Conservation (phyloP, 2,113 vertebrate species). For the Sebastes schlegelii region DNA sequence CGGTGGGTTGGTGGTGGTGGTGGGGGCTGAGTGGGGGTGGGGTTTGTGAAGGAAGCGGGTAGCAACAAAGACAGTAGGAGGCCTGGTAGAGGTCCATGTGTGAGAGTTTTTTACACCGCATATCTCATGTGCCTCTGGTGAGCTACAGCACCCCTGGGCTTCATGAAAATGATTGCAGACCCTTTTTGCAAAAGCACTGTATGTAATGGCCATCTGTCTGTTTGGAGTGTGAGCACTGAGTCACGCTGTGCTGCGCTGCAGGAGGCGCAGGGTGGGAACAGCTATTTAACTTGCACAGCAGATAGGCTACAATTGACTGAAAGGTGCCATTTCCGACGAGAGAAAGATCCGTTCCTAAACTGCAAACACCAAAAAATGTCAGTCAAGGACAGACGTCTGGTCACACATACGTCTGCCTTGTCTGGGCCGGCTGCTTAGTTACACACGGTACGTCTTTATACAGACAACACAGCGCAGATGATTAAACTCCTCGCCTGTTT, state of each 20-base stretch:
- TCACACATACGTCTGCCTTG: slow-evolving; percentile 18
- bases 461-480: slow-evolving; percentile 46
- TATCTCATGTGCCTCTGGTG: slow-evolving; percentile 70
- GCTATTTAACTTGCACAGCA: slow-evolving; percentile 69
- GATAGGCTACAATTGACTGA: slow-evolving; percentile 64
- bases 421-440: slow-evolving; percentile 13
- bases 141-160: slow-evolving; percentile 78
- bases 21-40: background rate
- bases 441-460: slow-evolving; percentile 31
- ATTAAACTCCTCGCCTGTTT: slow-evolving; percentile 53
- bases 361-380: slow-evolving; percentile 42
- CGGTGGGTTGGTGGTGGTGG: slow-evolving; percentile 23
- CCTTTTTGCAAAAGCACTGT: slow-evolving; percentile 75
- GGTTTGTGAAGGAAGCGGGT: slow-evolving; percentile 45
- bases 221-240: slow-evolving; percentile 70
- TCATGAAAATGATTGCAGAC: slow-evolving; percentile 82
- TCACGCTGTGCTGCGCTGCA: slow-evolving; percentile 65
- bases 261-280: slow-evolving; percentile 55
- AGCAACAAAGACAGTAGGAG: slow-evolving; percentile 46
- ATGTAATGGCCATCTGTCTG: slow-evolving; percentile 83
- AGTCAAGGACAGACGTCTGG: slow-evolving; percentile 48
- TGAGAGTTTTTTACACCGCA: slow-evolving; percentile 35
- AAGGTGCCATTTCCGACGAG: slow-evolving; percentile 57
- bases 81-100: slow-evolving; percentile 46
- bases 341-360: slow-evolving; percentile 31